Base-by-base conservation (phyloP, 2,797 vertebrate species). In the Fistularia tabacaria region DNA sequence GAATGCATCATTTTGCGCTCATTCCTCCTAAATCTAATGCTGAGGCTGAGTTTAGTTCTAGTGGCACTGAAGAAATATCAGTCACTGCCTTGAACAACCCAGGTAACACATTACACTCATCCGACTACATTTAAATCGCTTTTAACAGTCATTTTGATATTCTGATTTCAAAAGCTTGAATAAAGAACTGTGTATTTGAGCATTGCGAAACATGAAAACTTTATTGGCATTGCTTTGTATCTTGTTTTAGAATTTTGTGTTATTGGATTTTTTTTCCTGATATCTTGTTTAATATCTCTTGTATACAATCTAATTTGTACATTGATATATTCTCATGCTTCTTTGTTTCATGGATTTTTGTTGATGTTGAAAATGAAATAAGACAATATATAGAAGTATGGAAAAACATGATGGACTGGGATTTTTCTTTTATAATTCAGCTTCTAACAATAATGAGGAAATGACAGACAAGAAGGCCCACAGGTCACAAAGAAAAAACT, bases 231-330 rank as follows among this genome's bases (percentile, higher is more conserved):
- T 64, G 64, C 60, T 77, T 90, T 88, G 78, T 88, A 86, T 89
- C 90, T 91, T 91, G 91, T 93, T 94, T 93, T 91, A 85, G 85
- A 91, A 92, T 85, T 83, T 83, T 81, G 73, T 86, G 80, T 84
- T 57, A 58, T 68, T 77, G n/a, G n/a, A n/a, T 49, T 73, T 77
- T 62, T 52, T 10, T 63, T 69, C 78, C 57, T 57, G 62, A 81
- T 69, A 69, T 76, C 45, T 15, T 36, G 46, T 77, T 78, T 53
- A 74, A 43, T 68, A 78, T 50, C 60, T 64, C 83, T 85, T 92
- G 86, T 90, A 76, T 74, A 69, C 51, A 57, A 79, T 76, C 81
- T 76, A 10, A 75, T 83, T 80, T 88, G 84, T 81, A 85, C 82
- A 84, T 86, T 77, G 60, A 71, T 75, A 62, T 68, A 68, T 67